These are phyloP conservation scores for Jacana jacana DNA, from an alignment of 2,113 vertebrate genomes.

Conservation along the genomic window DNA sequence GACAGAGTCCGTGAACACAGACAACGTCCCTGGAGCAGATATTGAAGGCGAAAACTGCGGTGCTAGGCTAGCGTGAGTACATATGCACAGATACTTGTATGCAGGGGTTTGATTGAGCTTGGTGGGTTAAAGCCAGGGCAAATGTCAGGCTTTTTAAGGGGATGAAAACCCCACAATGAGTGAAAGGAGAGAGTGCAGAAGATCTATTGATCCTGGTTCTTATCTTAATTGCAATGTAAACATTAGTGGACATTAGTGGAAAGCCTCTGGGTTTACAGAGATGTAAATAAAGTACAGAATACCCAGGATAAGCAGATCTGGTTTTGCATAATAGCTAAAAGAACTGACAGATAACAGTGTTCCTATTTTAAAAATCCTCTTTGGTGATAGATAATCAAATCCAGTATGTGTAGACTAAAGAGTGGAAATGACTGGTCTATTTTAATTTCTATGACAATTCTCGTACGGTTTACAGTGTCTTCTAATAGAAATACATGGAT, in stretches of 20 bases:
- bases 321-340: not conserved
- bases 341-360: not conserved
- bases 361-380: not conserved
- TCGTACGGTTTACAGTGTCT: not conserved
- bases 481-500: not conserved
- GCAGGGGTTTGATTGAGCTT: not conserved
- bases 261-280: not conserved
- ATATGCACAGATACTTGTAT: not conserved
- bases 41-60: constrained; percentile 96
- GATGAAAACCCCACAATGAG: not conserved
- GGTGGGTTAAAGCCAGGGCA: not conserved
- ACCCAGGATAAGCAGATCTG: not conserved
- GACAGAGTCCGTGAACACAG: constrained; percentile 97
- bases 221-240: not conserved
- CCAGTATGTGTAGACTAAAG: not conserved
- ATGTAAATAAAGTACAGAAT: not conserved
- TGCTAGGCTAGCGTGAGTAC: constrained; percentile 93
- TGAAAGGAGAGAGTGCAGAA: not conserved
- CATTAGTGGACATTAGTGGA: not conserved
- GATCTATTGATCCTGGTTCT: not conserved
- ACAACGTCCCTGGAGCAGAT: constrained; percentile 92
- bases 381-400: not conserved
- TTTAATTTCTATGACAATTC: not conserved
- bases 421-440: not conserved
- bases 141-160: not conserved